Conservation (phyloP, 2,888 invertebrate genomes). For the Taenaris catops region DNA sequence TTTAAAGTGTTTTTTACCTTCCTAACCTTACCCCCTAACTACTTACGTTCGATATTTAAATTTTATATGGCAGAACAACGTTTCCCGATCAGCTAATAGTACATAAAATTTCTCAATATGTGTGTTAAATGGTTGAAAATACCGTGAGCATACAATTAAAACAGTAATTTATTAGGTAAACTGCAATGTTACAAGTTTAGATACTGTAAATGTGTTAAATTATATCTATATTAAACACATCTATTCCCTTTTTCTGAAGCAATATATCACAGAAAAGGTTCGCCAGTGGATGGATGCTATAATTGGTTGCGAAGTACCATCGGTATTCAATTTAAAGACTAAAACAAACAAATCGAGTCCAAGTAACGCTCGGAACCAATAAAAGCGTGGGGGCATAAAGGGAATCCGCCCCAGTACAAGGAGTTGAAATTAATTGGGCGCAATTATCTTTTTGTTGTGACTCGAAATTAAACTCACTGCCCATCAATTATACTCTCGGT, state of each 20-base stretch:
- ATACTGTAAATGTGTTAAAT: too few relatives aligned
- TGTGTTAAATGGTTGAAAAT: too few relatives aligned
- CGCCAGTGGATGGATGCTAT: constrained; percentile 18
- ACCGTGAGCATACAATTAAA: too few relatives aligned
- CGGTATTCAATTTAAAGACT: constrained; percentile 40
- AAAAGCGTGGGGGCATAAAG: constrained; percentile 38
- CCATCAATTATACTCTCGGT: constrained; percentile 57
- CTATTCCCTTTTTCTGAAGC: constrained; percentile 1
- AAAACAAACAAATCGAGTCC: constrained; percentile 53
- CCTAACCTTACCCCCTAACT: too few relatives aligned
- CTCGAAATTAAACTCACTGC: constrained; percentile 49
- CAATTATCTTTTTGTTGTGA: constrained; percentile 73
- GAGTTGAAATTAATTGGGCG: constrained; percentile 68
- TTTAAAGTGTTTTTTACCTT: too few relatives aligned
- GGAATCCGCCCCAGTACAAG: constrained; percentile 55
- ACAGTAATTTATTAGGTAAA: too few relatives aligned
- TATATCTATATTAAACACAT: too few relatives aligned
- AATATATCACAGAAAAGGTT: constrained; percentile 16
- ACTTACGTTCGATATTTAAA: too few relatives aligned
- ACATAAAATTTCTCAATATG: too few relatives aligned
- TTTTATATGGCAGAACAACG: too few relatives aligned
- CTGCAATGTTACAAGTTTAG: too few relatives aligned
- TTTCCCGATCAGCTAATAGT: too few relatives aligned
- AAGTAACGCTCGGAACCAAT: constrained; percentile 50
- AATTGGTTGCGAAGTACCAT: constrained; percentile 26